Evolutionary conservation across 2,113 vertebrate species (phyloP).

Genomic region (Toxotes jaculatrix): DNA sequence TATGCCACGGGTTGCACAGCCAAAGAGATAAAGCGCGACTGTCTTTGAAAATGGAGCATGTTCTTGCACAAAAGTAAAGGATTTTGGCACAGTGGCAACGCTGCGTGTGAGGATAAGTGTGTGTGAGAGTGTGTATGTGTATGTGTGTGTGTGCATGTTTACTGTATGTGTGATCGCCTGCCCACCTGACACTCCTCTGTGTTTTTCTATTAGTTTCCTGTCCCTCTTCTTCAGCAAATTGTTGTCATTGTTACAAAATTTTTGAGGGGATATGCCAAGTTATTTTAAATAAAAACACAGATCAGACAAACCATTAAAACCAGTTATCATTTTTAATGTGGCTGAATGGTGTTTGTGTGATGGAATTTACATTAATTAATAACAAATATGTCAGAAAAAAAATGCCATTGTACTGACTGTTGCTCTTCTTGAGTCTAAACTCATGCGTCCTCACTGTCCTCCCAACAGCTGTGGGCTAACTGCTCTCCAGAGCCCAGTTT

Average conservation of each 20-base stretch:
- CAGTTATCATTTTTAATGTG: too few species aligned
- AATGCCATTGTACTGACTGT: neutral
- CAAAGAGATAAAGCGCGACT: slow-evolving; percentile 44
- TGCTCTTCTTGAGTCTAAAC: slow-evolving; percentile 13
- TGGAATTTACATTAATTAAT: neutral
- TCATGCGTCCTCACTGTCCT: slow-evolving; percentile 54
- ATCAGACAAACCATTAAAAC: too few species aligned
- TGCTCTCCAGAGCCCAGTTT: slow-evolving; percentile 53
- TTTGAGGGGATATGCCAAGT: too few species aligned
- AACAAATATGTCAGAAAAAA: neutral
- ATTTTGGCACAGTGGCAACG: slow-evolving; percentile 40
- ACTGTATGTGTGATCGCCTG: neutral
- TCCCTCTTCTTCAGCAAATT: neutral
- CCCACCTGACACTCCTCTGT: neutral
- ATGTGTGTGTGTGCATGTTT: neutral
- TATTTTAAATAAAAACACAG: too few species aligned
- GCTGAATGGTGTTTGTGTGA: too few species aligned
- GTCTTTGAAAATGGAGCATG: slow-evolving; percentile 61
- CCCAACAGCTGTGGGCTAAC: slow-evolving; percentile 50
- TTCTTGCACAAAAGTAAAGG: slow-evolving; percentile 52
- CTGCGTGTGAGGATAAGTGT: slow-evolving; percentile 12
- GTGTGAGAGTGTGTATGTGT: neutral
- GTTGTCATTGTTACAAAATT: neutral
- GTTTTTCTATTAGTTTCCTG: slow-evolving; percentile 8
- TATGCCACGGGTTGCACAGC: slow-evolving; percentile 31